These are phyloP conservation scores for Anneissia japonica DNA, from an alignment of 35 echinoderm and acorn worm genomes.

Conservation along the genomic window DNA sequence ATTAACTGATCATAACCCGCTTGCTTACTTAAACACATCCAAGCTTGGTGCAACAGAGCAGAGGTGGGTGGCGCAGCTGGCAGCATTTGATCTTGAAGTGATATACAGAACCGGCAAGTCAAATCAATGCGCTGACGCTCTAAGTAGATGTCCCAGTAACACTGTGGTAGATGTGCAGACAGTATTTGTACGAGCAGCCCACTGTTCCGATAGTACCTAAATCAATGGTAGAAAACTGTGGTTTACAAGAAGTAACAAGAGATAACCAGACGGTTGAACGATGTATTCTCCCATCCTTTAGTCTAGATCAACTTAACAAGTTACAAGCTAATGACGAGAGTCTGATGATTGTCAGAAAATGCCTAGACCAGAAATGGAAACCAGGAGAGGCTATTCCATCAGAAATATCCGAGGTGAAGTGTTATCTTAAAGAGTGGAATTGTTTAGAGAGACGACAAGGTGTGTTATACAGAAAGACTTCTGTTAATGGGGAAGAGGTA, in stretches of 20 bases:
- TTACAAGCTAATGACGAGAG: slow-evolving; percentile 14
- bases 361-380: not conserved
- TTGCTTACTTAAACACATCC: too few species aligned
- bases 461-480: not conserved
- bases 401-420: not conserved
- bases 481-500: not conserved
- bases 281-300: slow-evolving; percentile 13
- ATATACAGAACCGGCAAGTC: slow-evolving; percentile 1
- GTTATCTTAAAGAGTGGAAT: not conserved
- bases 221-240: too few species aligned
- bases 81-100: slow-evolving; percentile 19
- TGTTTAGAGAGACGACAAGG: not conserved
- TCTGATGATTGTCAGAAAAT: not conserved
- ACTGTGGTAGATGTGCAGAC: too few species aligned
- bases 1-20: too few species aligned
- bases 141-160: slow-evolving; percentile 11
- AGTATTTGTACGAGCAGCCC: too few species aligned
- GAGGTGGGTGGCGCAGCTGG: not conserved
- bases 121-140: slow-evolving; percentile 12
- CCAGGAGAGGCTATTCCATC: not conserved
- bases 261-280: not conserved
- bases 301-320: not conserved
- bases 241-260: too few species aligned
- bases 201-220: too few species aligned
- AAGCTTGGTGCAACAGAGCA: too few species aligned